Percentiles rank a stretch among this genome's conserved stretches.
These are phyloP conservation scores for Andrena cerasifolii DNA, from an alignment of 1,140 invertebrate species.

Conservation along the genomic window DNA sequence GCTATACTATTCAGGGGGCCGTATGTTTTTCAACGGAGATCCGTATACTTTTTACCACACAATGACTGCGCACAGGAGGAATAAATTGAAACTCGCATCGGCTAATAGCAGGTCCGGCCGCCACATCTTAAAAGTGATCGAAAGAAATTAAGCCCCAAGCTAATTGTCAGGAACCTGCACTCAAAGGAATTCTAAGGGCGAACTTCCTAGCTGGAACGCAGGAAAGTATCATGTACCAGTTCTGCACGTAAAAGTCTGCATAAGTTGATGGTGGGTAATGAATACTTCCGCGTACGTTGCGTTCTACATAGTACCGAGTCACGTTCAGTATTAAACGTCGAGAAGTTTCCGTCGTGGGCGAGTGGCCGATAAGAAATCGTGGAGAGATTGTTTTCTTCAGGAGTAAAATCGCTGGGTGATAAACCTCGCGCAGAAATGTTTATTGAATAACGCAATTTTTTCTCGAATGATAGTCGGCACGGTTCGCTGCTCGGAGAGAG, in stretches of 20 bases:
- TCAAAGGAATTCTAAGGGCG: background rate
- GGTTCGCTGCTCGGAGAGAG: constrained; percentile 30
- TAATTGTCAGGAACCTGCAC: background rate
- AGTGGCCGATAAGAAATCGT: background rate
- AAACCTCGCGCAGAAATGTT: background rate
- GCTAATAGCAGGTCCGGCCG: too few species aligned
- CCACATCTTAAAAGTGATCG: background rate
- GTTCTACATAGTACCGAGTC: constrained; percentile 2
- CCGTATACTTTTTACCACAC: background rate
- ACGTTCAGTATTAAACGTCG: constrained; percentile 44
- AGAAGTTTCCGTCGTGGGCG: constrained; percentile 13
- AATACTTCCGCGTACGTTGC: constrained; percentile 37
- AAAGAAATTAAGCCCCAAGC: background rate
- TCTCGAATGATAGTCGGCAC: constrained; percentile 16
- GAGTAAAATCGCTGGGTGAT: background rate
- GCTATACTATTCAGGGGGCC: constrained; percentile 29
- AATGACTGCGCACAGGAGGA: too few species aligned
- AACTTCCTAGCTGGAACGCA: background rate
- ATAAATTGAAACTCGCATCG: background rate
- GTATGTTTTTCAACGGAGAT: background rate
- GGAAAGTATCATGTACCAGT: background rate
- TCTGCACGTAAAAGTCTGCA: constrained; percentile 43
- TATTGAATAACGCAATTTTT: constrained; percentile 27
- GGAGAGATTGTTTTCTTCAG: background rate
- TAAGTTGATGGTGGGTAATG: constrained; percentile 43